A percentile compares a stretch with the other conserved stretches of the same genome.
phyloP scores from a whole-genome alignment of 2,888 invertebrate species.

The Lepeophtheirus nordmannii region DNA sequence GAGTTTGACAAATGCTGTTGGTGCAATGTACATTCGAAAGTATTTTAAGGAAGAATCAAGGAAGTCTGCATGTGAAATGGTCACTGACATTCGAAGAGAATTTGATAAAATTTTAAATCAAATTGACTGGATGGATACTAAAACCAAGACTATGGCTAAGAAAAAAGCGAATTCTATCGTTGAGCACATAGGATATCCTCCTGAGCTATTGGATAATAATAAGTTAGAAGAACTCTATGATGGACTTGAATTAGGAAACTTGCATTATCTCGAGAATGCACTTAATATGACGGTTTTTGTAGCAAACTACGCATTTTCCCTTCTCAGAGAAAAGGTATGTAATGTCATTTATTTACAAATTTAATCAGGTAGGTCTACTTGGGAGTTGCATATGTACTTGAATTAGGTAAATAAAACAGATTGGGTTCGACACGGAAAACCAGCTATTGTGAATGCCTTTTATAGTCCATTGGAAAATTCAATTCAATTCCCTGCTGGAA shows the following conservation, averaged over 20 bases:
- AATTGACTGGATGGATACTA: slow-evolving; percentile 81
- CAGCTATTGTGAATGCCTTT: slow-evolving; percentile 70
- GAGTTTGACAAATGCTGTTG: slow-evolving; percentile 39
- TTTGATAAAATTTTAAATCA: slow-evolving; percentile 61
- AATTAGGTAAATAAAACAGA: slow-evolving; percentile 56
- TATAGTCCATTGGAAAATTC: slow-evolving; percentile 72
- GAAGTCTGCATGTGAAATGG: slow-evolving; percentile 69
- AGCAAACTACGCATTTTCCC: slow-evolving; percentile 58
- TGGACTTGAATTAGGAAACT: slow-evolving; percentile 51
- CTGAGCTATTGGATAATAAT: slow-evolving; percentile 59
- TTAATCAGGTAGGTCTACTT: not conserved
- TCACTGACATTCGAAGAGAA: slow-evolving; percentile 60
- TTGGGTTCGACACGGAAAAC: slow-evolving; percentile 67
- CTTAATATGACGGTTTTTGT: slow-evolving; percentile 62
- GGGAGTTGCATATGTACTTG: not conserved
- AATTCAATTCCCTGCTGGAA: slow-evolving; percentile 82
- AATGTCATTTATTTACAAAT: not conserved
- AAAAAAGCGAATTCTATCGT: slow-evolving; percentile 67
- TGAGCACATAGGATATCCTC: slow-evolving; percentile 80
- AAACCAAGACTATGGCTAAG: slow-evolving; percentile 54
- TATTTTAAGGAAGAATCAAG: slow-evolving; percentile 74
- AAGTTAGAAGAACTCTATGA: slow-evolving; percentile 64
- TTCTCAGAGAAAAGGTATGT: slow-evolving; percentile 48
- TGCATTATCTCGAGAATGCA: slow-evolving; percentile 56
- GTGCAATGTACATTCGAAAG: slow-evolving; percentile 69